phyloP scores from a whole-genome alignment of 2,797 vertebrate species.

The Rallus crepitans region DNA sequence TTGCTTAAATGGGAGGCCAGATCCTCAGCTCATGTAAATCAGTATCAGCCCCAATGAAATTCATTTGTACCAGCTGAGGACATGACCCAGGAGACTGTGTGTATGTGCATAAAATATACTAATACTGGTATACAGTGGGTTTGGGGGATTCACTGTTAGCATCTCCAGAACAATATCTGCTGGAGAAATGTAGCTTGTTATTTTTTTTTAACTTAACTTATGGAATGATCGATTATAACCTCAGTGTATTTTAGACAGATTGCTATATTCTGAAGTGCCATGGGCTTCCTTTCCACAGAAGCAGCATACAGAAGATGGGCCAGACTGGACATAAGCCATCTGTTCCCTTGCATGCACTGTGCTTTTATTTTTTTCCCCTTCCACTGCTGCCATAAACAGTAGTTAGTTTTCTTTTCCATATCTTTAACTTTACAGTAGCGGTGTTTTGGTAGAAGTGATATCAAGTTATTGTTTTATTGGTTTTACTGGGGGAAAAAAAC shows the following conservation, averaged over 20 bases:
- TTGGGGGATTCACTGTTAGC: neutral
- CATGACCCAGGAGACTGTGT: neutral
- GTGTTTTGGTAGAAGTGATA: constrained; percentile 8
- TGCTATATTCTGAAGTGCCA: neutral
- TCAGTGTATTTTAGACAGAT: neutral
- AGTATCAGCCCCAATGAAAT: neutral
- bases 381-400: constrained; percentile 37
- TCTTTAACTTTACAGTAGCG: constrained; percentile 30
- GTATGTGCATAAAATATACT: neutral
- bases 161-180: neutral
- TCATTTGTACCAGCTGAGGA: constrained; percentile 48
- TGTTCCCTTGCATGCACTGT: neutral
- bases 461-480: constrained; percentile 34
- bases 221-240: neutral
- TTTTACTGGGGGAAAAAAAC: neutral
- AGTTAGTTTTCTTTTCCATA: constrained; percentile 55
- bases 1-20: neutral
- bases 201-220: neutral
- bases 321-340: constrained; percentile 10
- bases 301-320: neutral
- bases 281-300: constrained; percentile 9
- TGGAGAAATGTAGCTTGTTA: neutral
- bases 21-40: constrained; percentile 12
- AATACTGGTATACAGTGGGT: neutral
- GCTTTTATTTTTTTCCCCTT: neutral